phyloP scores from a whole-genome alignment of 1,140 invertebrate genomes.

The Gryon sp. region DNA sequence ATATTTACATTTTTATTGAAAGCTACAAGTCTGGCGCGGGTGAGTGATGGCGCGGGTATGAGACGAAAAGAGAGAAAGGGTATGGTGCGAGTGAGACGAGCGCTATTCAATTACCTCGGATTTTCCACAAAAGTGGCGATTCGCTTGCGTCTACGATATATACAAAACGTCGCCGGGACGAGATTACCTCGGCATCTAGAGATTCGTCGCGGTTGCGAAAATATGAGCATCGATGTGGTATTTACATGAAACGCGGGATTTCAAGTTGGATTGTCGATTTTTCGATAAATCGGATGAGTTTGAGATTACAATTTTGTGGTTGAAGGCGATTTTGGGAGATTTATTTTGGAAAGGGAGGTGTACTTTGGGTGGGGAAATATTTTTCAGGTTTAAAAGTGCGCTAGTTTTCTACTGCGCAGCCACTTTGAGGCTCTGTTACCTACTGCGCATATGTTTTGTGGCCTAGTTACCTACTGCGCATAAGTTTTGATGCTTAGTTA shows the following conservation, averaged over 20 bases:
- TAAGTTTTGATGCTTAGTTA: too few species aligned
- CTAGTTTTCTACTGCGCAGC: too few species aligned
- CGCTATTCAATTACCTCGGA: constrained; percentile 79
- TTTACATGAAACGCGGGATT: constrained; percentile 61
- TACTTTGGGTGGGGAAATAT: too few species aligned
- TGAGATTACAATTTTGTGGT: too few species aligned
- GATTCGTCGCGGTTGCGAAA: constrained; percentile 69
- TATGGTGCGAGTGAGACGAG: constrained; percentile 37
- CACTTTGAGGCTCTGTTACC: too few species aligned
- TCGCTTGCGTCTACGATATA: constrained; percentile 67
- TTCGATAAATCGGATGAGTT: too few species aligned
- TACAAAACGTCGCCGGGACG: constrained; percentile 71
- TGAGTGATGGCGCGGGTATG: constrained; percentile 74
- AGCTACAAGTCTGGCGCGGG: constrained; percentile 77
- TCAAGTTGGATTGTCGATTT: too few species aligned
- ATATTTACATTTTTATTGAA: constrained; percentile 81
- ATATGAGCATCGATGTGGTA: constrained; percentile 71
- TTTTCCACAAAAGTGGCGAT: constrained; percentile 76
- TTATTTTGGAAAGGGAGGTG: too few species aligned
- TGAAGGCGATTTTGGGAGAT: too few species aligned
- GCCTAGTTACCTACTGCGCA: too few species aligned
- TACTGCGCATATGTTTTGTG: too few species aligned
- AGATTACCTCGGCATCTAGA: constrained; percentile 73
- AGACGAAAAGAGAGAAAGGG: constrained; percentile 47
- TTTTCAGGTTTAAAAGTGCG: too few species aligned